phyloP scores from a whole-genome alignment of 1,140 invertebrate genomes.

The Heterodera schachtii region DNA sequence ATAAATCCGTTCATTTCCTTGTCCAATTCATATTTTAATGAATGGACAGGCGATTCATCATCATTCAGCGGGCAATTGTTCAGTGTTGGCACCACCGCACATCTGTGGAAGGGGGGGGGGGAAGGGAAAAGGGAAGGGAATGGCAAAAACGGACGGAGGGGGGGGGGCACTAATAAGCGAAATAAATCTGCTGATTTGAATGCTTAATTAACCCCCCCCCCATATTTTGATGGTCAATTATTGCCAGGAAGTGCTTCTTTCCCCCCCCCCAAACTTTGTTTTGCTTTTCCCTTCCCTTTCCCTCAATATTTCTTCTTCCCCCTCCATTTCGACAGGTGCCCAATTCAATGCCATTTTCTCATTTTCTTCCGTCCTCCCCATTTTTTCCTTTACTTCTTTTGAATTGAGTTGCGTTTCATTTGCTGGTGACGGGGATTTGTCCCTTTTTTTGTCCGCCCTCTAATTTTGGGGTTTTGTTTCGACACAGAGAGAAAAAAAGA shows the following conservation, averaged over 20 bases:
- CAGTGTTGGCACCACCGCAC: not conserved
- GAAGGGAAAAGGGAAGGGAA: not conserved
- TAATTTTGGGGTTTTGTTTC: slow-evolving; percentile 17
- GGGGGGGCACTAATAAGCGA: not conserved
- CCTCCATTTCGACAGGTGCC: no score
- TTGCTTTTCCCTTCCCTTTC: not conserved
- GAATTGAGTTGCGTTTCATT: not conserved
- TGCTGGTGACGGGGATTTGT: not conserved
- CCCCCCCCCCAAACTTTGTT: not conserved
- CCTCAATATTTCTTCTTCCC: no score
- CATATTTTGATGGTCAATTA: no score
- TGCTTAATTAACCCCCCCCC: no score
- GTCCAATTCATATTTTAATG: slow-evolving; percentile 3
- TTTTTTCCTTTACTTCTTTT: not conserved
- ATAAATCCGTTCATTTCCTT: not conserved
- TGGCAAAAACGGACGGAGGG: not conserved
- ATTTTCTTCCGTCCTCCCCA: not conserved
- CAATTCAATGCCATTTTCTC: no score
- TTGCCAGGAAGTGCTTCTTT: not conserved
- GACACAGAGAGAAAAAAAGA: not conserved
- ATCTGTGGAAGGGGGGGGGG: not conserved
- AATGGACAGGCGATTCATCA: slow-evolving; percentile 2
- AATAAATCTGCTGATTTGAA: not conserved
- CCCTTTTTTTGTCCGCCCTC: not conserved
- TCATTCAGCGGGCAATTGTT: not conserved